Base-by-base conservation (phyloP, 1,140 invertebrate species). In the Drosophila chauvacae region DNA sequence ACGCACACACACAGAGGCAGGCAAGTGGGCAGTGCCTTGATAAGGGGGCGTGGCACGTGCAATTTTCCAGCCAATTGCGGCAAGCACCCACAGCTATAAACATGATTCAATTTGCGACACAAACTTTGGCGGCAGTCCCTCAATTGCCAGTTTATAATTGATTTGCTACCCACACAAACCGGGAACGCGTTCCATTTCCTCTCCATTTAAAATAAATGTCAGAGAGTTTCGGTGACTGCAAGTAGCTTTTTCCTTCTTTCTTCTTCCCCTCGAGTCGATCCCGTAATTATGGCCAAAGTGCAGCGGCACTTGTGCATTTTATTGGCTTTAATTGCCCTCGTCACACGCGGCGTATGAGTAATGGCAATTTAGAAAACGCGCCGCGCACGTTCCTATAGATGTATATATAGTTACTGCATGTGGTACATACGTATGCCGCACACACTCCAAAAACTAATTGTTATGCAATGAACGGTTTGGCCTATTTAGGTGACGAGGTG, bases 71-170 rank as follows among this genome's bases (percentile, higher is more conserved):
- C 68, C 53, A 60, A 45, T 65, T 51, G 57, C 50, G 26, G 18
- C 37, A 56, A 28, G 37, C 35, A 62, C 44, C 47, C 50, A 71
- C 39, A 56, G 53, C 72, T 30, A 55, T 73, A 80, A 64, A 65
- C 68, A 84, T 80, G 71, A 74, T 88, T 74, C 72, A 84, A 84
- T 88, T 88, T 74, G 48, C 58, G 28, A 62, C 48, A 61, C 64
- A 75, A 71, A 64, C 45, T 62, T 60, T 41, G 26, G 44, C 66
- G 48, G 45, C 53, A 23, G 42, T 72, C 47, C 51, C 55, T 69
- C 73, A 86, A 80, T 73, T 77, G 59, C 64, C 56, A 76, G 78
- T 88, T 78, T 63, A 70, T 83, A 83, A 88, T 83, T 83, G 76
- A 77, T 85, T 85, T 56, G 13, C 50, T 6, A 7, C 14, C 18